phyloP scores from a whole-genome alignment of 2,113 vertebrate genomes.

The Labeo rohita region DNA sequence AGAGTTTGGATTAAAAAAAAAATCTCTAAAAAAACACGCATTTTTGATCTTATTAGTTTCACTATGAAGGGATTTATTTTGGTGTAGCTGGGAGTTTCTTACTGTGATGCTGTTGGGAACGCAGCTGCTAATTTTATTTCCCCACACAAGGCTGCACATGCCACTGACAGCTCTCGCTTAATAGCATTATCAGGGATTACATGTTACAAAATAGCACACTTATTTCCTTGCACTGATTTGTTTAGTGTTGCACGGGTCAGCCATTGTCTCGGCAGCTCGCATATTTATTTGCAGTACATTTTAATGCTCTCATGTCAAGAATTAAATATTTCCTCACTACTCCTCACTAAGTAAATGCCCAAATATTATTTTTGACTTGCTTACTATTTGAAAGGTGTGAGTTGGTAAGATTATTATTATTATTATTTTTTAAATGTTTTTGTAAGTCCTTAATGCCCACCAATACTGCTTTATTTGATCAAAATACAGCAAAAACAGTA shows the following conservation, averaged over 20 bases:
- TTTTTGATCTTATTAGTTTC: slow-evolving; percentile 24
- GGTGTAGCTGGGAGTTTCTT: slow-evolving; percentile 17
- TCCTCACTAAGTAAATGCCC: not conserved
- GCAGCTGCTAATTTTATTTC: slow-evolving; percentile 49
- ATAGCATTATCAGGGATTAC: slow-evolving; percentile 70
- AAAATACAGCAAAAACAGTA: not conserved
- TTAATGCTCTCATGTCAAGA: not conserved
- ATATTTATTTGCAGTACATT: not conserved
- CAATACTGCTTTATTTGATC: not conserved
- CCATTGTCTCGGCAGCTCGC: not conserved
- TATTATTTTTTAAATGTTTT: not conserved
- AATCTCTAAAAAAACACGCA: not conserved
- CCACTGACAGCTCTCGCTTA: slow-evolving; percentile 50
- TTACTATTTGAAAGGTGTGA: not conserved
- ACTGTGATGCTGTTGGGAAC: not conserved
- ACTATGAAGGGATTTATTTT: slow-evolving; percentile 36
- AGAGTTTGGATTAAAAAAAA: slow-evolving; percentile 16
- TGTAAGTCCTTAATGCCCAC: not conserved
- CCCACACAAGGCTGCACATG: slow-evolving; percentile 36
- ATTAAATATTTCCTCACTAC: not conserved
- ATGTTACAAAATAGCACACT: slow-evolving; percentile 59
- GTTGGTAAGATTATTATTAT: not conserved
- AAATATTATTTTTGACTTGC: not conserved
- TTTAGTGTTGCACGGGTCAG: slow-evolving; percentile 11
- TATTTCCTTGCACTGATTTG: slow-evolving; percentile 59